Evolutionary conservation across 2,888 invertebrate species (phyloP), one percentile per base, ranked within the genome.

Genomic region (Tetramorium bicarinatum): DNA sequence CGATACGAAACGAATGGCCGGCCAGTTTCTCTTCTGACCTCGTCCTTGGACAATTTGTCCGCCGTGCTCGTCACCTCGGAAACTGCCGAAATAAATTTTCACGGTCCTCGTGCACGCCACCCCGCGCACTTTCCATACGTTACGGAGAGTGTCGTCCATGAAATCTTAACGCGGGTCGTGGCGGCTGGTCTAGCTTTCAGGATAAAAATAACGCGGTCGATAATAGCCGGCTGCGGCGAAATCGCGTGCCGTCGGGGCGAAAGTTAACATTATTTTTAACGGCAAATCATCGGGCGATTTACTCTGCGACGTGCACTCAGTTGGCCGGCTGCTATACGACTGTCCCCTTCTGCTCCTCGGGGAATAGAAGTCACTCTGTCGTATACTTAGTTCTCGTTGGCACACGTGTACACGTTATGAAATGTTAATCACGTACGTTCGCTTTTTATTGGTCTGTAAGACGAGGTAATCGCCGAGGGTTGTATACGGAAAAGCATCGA

Each of bases 191-290:
- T 80, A 59, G 71, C 79, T 80, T 71, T 47, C 79, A 25, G 59
- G 25, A 25, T 59, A 80, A 71, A 80, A 80, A 80, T 80, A 80
- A 80, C 79, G 59, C 79, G 79, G 47, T 80, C 79, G 79, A 80
- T 71, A 69, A 80, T 80, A 47, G 71, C 56, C 59, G 79, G 69
- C 69, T 59, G 71, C 71, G 59, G 47, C 71, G 59, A 80, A 80
- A 71, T 80, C 79, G 79, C 79, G 71, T 80, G 79, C 59, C 47
- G 25, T 25, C 59, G 47, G 38, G 71, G 79, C 79, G 59, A 59
- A 80, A 80, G 79, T 80, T 80, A 71, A 71, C 69, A 69, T 79
- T 80, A 80, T 80, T 80, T 80, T 80, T 80, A 80, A 80, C 71
- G 71, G 79, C 79, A 71, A 71, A 80, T 71, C 79, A 59, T 59